Evolutionary conservation across 2,113 vertebrate species (phyloP), one percentile per base, ranked within the genome.

Genomic region (Seriola quinqueradiata): DNA sequence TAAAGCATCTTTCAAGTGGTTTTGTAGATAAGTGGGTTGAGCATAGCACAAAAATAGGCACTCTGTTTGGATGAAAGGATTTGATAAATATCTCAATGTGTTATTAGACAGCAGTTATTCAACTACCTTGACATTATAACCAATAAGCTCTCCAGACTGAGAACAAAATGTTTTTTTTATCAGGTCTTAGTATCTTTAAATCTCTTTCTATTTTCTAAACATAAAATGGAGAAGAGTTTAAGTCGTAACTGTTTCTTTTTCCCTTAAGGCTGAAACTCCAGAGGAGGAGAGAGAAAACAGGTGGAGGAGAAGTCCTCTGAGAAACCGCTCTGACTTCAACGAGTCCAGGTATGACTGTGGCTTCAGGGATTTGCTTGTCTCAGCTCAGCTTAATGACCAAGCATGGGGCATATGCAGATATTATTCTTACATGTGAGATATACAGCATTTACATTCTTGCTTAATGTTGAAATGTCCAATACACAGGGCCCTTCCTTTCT

Each of bases 241-340:
- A 61, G 16, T 54, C n/a, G 11, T 40, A 60, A 40, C 23, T 23
- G 8, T 71, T 68, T 57, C 82, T 70, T 58, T 82, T 69, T 87
- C 71, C 87, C 58, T 64, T 75, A 84, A 96, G 97, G 89, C 91
- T 90, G 93, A 96, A 96, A 92, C 93, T 32, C 94, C 93, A 88
- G 97, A 99, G 77, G 98, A 99, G 70, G 97, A 98, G 38, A 90
- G 96, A 88, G 98, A 98, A 60, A 81, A 90, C 93, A 95, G 97
- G 91, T 97, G 97, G 82, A 97, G 97, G 93, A 97, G 98, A 86
- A 99, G 98, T 92, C 98, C 98, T 0, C 95, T 96, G 90, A 97
- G 96, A 88, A 97, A 94, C 87, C 97, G 97, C 66, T 48, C 94
- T 38, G 98, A 97, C 86, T 97, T 97, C 86, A 97, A 95, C 54